These are phyloP conservation scores for Hipposideros armiger DNA, from an alignment of 2,113 vertebrate species.

Conservation along the genomic window DNA sequence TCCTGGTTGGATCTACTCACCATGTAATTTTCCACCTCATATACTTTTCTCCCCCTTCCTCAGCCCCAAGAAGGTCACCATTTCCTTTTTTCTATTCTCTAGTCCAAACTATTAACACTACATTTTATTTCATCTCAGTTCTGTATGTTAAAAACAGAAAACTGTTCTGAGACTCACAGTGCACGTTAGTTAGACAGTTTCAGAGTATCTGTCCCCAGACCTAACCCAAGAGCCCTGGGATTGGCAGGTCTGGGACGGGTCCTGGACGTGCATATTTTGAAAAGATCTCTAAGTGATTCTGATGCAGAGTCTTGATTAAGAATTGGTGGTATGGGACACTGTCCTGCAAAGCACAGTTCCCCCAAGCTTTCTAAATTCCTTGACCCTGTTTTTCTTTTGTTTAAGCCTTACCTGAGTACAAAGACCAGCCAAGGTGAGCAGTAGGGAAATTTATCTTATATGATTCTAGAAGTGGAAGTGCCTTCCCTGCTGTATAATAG, in stretches of 20 bases:
- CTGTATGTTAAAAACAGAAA: not conserved
- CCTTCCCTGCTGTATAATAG: not conserved
- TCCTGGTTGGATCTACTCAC: not conserved
- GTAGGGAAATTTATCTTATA: not conserved
- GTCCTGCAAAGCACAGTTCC: not conserved
- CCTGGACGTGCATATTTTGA: not conserved
- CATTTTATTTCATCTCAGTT: not conserved
- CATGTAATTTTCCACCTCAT: not conserved
- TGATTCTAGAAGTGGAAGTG: not conserved
- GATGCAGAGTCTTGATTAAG: not conserved
- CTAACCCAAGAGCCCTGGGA: not conserved
- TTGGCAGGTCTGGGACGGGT: not conserved
- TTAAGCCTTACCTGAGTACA: not conserved
- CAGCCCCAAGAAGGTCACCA: not conserved
- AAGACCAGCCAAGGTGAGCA: not conserved
- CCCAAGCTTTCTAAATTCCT: not conserved
- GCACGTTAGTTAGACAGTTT: not conserved
- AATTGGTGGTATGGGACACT: not conserved
- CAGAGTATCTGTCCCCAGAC: not conserved
- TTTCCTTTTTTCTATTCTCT: not conserved
- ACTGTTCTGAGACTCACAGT: not conserved
- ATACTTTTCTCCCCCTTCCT: not conserved
- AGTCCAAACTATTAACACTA: not conserved
- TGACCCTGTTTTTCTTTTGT: constrained; percentile 26
- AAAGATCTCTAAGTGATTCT: not conserved